Base-by-base conservation (phyloP, 30 jellyfish, hydroid and myxozoan species). In the Aurelia aurita region DNA sequence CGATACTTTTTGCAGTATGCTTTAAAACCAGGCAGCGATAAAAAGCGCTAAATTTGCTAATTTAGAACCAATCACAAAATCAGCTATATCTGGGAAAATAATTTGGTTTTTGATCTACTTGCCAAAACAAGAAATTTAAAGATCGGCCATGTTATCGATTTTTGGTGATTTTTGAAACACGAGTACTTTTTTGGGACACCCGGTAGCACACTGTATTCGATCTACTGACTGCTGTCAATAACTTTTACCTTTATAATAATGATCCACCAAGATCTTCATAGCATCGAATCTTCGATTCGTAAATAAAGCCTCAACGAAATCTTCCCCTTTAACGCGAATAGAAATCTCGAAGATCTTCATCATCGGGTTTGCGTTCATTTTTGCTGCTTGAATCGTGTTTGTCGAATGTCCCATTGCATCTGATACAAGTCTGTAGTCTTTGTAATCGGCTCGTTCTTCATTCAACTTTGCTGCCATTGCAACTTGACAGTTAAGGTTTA, bases 231-330 rank as follows among this genome's bases (percentile, higher is more conserved):
- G n/a, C n/a, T n/a, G n/a, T n/a, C n/a, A n/a, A n/a, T n/a, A n/a
- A n/a, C n/a, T n/a, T n/a, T 21, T 39, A 80, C 90, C 82, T 63
- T 53, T 34, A 58, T 16, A 44, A 32, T 64, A 81, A 69, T 28
- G 43, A 7, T 23, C 59, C 67, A 68, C 85, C 3, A 81, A 15
- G 10, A 47, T 5, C 1, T 59, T 39, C 91, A 81, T 55, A 26
- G 76, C 91, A 32, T 81, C 91, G 55, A 81, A 81, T 68, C 91
- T 81, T 55, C 74, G 47, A 69, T 84, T 53, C 25, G 4, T 31
- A 21, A 49, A 32, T 46, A 69, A 35, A 11, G 91, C 91, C 2
- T 67, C 78, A 1, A 81, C 78, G 14, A 81, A 64, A 0, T 66
- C 83, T 47, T 28, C 15, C 32, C 85, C 91, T 20, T n/a, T 18